Evolutionary conservation across 1,140 invertebrate species (phyloP), one percentile per base, ranked within the genome.

Genomic region (Calycopis cecrops): DNA sequence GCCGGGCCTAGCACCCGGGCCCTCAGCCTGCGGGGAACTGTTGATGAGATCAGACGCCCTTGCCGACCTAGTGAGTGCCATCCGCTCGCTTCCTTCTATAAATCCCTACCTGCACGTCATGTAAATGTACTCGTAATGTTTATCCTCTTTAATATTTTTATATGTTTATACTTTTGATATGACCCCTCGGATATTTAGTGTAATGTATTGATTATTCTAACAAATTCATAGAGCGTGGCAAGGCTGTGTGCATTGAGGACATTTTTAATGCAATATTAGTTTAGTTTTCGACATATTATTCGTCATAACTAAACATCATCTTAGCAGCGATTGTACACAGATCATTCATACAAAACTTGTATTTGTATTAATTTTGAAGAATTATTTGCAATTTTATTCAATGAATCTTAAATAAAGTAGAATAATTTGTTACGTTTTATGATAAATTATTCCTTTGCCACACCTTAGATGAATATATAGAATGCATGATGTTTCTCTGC

Each of bases 241-340:
- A 91, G 90, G 90, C 90, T 90, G 90, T 91, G 90, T 89, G 88
- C 89, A 89, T 88, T 88, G 86, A 88, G 87, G 87, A 88, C 87
- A 87, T 88, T 85, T 69, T 81, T 79, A 83, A 85, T 71, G 84
- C 84, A 82, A 79, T 78, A 73, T 73, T 85, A 85, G 79, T 61
- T 84, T 87, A 87, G 84, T 73, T 78, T 60, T 83, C 69, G 69
- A 79, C 77, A 77, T 78, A 76, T 67, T 78, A 83, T 81, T 71
- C 65, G 67, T 81, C 75, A 82, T 81, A 57, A 75, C 72, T 66
- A 65, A 53, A 83, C 67, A 79, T 82, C 83, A 87, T 84, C 70
- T 64, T 83, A 87, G 81, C 63, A 67, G 64, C 66, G 62, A 74
- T 52, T 57, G 57, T 67, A 85, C 81, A 83, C 81, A 53, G 68